Conservation (phyloP, 2,888 invertebrate species). For the Lasioglossum figueresi region DNA sequence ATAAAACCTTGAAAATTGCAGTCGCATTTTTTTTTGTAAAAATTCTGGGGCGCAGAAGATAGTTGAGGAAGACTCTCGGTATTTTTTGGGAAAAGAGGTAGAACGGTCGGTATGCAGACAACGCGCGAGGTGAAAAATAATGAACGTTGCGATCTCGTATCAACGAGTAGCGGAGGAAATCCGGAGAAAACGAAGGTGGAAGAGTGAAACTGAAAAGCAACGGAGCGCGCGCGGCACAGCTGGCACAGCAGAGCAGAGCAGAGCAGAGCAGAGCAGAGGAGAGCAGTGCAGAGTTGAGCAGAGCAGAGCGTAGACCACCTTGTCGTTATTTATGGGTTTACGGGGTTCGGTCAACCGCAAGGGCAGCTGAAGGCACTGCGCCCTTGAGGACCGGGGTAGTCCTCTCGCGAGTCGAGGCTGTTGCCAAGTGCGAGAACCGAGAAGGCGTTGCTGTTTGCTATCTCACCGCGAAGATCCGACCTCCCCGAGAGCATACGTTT, state of each 20-base stretch:
- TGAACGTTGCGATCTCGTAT: neutral
- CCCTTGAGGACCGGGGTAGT: constrained; percentile 68
- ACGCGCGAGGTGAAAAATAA: constrained; percentile 4
- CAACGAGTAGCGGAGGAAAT: constrained; percentile 23
- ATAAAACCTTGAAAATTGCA: neutral
- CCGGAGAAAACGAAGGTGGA: constrained; percentile 54
- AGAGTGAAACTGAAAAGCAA: constrained; percentile 59
- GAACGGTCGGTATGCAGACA: constrained; percentile 7
- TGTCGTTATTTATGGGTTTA: constrained; percentile 78
- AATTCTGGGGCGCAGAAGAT: neutral
- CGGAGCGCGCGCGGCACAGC: constrained; percentile 54
- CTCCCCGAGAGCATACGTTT: constrained; percentile 71
- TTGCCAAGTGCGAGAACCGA: constrained; percentile 73
- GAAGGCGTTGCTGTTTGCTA: constrained; percentile 75
- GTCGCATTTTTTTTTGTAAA: neutral
- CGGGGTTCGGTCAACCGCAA: constrained; percentile 77
- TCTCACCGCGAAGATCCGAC: constrained; percentile 69
- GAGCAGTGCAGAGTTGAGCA: neutral
- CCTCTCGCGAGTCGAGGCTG: constrained; percentile 65
- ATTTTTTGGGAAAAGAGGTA: neutral
- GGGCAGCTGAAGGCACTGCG: constrained; percentile 71
- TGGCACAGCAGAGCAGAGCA: constrained; percentile 46
- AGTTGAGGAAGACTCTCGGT: neutral
- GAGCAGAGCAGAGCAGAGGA: neutral
- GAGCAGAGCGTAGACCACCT: constrained; percentile 44